Base-by-base conservation (phyloP, 2,113 vertebrate species). In the Lophochroa leadbeateri region DNA sequence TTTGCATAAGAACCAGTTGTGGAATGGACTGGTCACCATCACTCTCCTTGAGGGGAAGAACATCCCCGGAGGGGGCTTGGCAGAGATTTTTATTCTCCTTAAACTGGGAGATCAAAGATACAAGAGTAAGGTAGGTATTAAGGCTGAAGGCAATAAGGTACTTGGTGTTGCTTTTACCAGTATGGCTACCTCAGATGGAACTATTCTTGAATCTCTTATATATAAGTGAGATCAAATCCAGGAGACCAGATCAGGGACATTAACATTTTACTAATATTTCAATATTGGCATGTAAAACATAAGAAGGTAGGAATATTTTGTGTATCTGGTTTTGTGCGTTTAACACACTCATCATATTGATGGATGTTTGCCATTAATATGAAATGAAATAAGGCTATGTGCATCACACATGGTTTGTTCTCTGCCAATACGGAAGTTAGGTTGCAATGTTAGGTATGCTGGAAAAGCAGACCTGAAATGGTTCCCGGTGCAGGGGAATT, bases 91-190 rank as follows among this genome's bases (percentile, higher is more conserved):
- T 52, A 99, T 99, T 58, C 98, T 98, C 95, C 99, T 99, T 92
- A 99, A 98, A 95, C 97, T 99, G 37, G 98, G 99, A 63, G 98
- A 99, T 74, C 99, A 99, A 97, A 99, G 98, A 94, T 99, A 99
- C 95, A 99, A 98, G 83, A 99, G 99, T 97, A 99, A 99, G 99
- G 99, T 99, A 94, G 97, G 97, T 93, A 63, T 82, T 82, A 47
- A 72, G 74, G 46, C 49, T 79, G 84, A 50, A 68, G 44, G 55
- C n/a, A 33, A 0, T 69, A 60, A 44, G 24, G 27, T 35, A 18
- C 60, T 68, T 44, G 18, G 6, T 64, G 25, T 87, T 88, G 78
- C 49, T 88, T 77, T 47, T 64, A 24, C 12, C 0, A 0, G 27
- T 67, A 24, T 53, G 77, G 41, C 55, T 86, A 11, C 44, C 23